phyloP scores from a whole-genome alignment of 1,140 invertebrate species.

The Prorops nasuta region DNA sequence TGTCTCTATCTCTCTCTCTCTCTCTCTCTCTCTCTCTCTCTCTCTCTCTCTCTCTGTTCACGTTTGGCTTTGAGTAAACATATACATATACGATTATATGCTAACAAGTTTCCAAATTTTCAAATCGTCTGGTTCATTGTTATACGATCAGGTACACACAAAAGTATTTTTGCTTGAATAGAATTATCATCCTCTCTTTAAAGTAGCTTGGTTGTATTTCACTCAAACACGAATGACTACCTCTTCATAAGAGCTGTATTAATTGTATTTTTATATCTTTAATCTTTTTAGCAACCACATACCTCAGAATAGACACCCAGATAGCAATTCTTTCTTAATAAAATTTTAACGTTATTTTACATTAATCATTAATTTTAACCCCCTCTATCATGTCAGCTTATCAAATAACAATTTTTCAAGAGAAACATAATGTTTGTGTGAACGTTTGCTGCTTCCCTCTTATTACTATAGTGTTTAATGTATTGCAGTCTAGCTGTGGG shows the following conservation, averaged over 20 bases:
- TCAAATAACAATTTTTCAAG: no score
- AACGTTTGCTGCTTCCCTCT: no score
- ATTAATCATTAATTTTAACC: slow-evolving; percentile 3
- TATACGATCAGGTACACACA: slow-evolving; percentile 17
- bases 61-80: slow-evolving; percentile 23
- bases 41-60: no score
- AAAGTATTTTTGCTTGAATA: slow-evolving; percentile 11
- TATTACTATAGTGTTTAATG: no score
- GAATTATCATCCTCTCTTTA: slow-evolving; percentile 16
- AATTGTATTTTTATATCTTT: slow-evolving; percentile 55
- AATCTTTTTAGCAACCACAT: slow-evolving; percentile 56
- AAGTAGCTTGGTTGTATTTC: slow-evolving; percentile 29
- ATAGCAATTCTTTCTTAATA: slow-evolving; percentile 23
- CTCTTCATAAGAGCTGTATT: slow-evolving; percentile 54
- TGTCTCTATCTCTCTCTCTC: no score
- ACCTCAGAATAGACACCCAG: slow-evolving; percentile 48
- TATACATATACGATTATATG: slow-evolving; percentile 14
- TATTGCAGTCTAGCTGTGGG: no score
- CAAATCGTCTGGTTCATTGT: slow-evolving; percentile 36
- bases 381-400: no score
- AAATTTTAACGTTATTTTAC: background rate
- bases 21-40: no score
- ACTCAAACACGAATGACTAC: slow-evolving; percentile 47
- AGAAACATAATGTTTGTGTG: no score
- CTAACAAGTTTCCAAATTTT: slow-evolving; percentile 40